Evolutionary conservation across 2,797 vertebrate species (phyloP).

Genomic region (Megaceryle alcyon): DNA sequence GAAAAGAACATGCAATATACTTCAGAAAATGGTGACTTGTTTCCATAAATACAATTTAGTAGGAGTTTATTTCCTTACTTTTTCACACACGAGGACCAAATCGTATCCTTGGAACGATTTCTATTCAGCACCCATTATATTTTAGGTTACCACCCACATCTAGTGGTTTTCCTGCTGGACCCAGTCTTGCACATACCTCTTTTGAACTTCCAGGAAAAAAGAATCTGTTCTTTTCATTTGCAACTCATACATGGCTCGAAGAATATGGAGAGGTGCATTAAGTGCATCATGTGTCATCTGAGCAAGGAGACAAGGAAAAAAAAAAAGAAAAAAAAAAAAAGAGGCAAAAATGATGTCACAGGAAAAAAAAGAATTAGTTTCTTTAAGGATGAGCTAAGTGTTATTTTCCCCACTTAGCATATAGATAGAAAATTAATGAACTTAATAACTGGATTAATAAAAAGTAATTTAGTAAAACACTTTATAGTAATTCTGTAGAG

Average conservation of each 20-base stretch:
- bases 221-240: slow-evolving; percentile 97
- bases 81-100: background rate
- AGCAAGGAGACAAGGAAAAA: background rate
- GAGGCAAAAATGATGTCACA: background rate
- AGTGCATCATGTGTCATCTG: slow-evolving; percentile 97
- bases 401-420: background rate
- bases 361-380: background rate
- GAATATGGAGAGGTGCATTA: slow-evolving; percentile 93
- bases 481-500: background rate
- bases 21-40: background rate
- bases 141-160: background rate
- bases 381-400: background rate
- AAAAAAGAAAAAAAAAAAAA: no score
- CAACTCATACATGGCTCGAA: slow-evolving; percentile 94
- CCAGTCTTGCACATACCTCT: slow-evolving; percentile 81
- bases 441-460: background rate
- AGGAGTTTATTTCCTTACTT: background rate
- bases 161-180: background rate
- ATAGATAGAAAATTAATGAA: background rate
- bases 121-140: background rate
- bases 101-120: background rate
- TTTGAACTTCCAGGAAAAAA: slow-evolving; percentile 95
- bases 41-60: background rate
- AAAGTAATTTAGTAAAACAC: background rate
- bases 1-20: background rate